A percentile compares a stretch with the other conserved stretches of the same genome.
Conservation (phyloP, 1,140 invertebrate species). For the Magallana ariakensis region DNA sequence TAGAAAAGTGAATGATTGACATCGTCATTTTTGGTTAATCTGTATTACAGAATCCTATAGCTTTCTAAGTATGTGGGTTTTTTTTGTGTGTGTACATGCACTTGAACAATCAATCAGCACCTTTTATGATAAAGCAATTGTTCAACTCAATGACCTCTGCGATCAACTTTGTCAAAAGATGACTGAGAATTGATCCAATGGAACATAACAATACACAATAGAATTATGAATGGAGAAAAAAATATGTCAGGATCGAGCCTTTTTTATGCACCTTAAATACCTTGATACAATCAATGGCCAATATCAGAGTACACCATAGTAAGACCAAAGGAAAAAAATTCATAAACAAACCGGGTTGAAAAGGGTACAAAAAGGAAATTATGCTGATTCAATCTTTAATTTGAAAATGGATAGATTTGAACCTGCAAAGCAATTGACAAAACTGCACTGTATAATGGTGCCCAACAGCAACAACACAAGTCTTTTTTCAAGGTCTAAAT, state of each 20-base stretch:
- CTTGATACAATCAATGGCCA: not conserved
- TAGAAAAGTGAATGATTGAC: not conserved
- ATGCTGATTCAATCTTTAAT: too few species aligned
- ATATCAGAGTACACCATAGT: not conserved
- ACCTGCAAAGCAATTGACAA: too few species aligned
- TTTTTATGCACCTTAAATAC: not conserved
- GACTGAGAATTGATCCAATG: conserved; percentile 22
- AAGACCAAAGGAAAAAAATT: too few species aligned
- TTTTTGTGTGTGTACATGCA: not conserved
- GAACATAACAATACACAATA: conserved; percentile 13
- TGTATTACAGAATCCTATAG: not conserved
- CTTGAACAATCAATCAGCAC: not conserved
- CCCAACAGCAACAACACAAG: too few species aligned
- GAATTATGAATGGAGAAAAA: not conserved
- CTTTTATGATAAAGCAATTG: not conserved
- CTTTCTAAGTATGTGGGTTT: not conserved
- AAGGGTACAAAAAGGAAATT: too few species aligned
- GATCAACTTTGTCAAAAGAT: conserved; percentile 19
- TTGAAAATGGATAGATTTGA: too few species aligned
- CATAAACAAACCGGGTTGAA: too few species aligned
- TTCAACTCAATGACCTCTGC: not conserved
- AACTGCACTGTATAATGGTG: too few species aligned
- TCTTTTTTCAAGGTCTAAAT: too few species aligned
- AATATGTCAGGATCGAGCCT: not conserved
- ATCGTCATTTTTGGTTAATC: not conserved